Base-by-base conservation (phyloP, 37 sponge, comb jelly and placozoan species). In the Halichondria panicea region DNA sequence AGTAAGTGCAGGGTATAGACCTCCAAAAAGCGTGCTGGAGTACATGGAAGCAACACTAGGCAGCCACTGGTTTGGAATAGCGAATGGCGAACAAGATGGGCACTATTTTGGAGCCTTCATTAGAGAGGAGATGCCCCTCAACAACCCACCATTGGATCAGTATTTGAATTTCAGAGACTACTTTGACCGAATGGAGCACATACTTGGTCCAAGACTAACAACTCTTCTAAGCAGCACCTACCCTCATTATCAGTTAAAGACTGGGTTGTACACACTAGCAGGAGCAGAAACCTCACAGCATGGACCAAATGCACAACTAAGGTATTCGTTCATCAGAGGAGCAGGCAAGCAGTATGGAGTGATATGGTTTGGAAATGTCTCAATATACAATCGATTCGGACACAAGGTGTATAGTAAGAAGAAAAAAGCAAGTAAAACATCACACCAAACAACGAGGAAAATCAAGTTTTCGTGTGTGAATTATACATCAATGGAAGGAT, bases 341-440 rank as follows among this genome's bases (percentile, higher is more conserved):
- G 84, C 84, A 25, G 76, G 84, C 34, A 83, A 83, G 39, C 84
- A 83, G 36, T 83, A 83, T 58, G 84, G 84, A 42, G 84, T 83
- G 28, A 57, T 83, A 33, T 83, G 84, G 84, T 75, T 75, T 43
- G 84, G 84, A 15, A 83, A 83, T 83, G 84, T 83, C 48, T 83
- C 84, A 22, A 50, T 83, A 0, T 83, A 83, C 62, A 83, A 83
- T 42, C 59, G 84, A 30, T 83, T 74, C 55, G 84, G 84, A 0
- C 63, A 83, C 52, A 83, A 83, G 37, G 58, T 39, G 1, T 83
- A 83, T 31, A 54, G 62, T 18, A n/a, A n/a, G n/a, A n/a, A n/a
- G n/a, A n/a, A n/a, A n/a, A n/a, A n/a, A n/a, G n/a, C n/a, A n/a
- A n/a, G n/a, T n/a, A n/a, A n/a, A n/a, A n/a, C n/a, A n/a, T n/a